Conservation (phyloP, 2,888 invertebrate genomes). For the Drosophila testacea region DNA sequence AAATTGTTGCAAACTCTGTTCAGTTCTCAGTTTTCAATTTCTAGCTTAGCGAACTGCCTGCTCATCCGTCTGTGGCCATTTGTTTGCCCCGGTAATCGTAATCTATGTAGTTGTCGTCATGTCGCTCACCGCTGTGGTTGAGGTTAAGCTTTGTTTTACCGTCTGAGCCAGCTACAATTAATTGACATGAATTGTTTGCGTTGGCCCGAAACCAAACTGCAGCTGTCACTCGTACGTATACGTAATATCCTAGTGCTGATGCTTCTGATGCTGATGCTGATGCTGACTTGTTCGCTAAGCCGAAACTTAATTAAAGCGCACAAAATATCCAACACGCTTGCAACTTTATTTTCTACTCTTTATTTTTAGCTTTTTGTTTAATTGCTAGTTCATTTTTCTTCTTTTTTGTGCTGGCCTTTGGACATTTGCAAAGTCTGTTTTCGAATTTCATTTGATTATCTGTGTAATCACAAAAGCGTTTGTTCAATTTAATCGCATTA, state of each 20-base stretch:
- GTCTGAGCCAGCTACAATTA: slow-evolving; percentile 54
- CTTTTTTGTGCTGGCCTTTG: slow-evolving; percentile 1
- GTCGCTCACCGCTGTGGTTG: slow-evolving; percentile 40
- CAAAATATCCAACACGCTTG: slow-evolving; percentile 27
- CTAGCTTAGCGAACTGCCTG: slow-evolving; percentile 24
- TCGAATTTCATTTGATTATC: slow-evolving; percentile 60
- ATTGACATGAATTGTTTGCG: slow-evolving; percentile 62
- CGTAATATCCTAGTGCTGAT: slow-evolving; percentile 32
- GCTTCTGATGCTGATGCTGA: slow-evolving; percentile 10
- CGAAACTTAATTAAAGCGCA: slow-evolving; percentile 59
- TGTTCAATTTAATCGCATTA: slow-evolving; percentile 66
- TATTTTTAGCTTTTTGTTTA: slow-evolving; percentile 24
- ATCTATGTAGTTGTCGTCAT: slow-evolving; percentile 46
- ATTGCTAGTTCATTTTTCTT: slow-evolving; percentile 24
- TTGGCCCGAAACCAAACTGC: slow-evolving; percentile 16
- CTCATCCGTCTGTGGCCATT: slow-evolving; percentile 26
- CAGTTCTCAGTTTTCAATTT: slow-evolving; percentile 37
- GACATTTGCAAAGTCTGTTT: slow-evolving; percentile 32
- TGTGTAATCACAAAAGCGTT: slow-evolving; percentile 55
- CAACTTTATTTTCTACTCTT: slow-evolving; percentile 35
- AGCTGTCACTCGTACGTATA: slow-evolving; percentile 37
- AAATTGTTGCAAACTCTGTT: slow-evolving; percentile 46
- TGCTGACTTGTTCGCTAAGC: slow-evolving; percentile 35
- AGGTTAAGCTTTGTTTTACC: slow-evolving; percentile 35
- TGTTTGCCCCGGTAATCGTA: slow-evolving; percentile 40